phyloP scores from a whole-genome alignment of 2,888 invertebrate species.

The Ormyrus rosae region DNA sequence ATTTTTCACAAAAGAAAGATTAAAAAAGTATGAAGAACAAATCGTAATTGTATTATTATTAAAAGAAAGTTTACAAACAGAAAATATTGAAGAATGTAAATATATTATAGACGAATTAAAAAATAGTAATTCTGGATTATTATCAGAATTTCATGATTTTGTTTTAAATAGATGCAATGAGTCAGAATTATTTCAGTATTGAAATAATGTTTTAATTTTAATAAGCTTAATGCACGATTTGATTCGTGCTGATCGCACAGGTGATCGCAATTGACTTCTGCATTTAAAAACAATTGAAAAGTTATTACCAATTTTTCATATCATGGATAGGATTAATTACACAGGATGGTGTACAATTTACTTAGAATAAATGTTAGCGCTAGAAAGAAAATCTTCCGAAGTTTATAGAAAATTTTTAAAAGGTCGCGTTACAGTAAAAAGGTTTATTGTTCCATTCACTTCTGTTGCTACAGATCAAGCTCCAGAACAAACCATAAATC shows the following conservation, averaged over 20 bases:
- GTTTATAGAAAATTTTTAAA: not conserved
- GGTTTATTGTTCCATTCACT: constrained; percentile 10
- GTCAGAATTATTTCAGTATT: constrained; percentile 43
- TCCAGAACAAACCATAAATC: constrained; percentile 48
- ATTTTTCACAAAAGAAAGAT: constrained; percentile 10
- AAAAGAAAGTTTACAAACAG: constrained; percentile 13
- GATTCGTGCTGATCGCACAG: constrained; percentile 45
- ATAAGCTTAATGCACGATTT: constrained; percentile 36
- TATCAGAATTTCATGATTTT: constrained; percentile 4
- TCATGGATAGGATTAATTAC: constrained; percentile 47
- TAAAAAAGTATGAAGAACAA: not conserved
- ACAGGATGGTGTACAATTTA: constrained; percentile 21
- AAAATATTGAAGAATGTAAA: constrained; percentile 16
- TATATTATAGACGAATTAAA: not conserved
- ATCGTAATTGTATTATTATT: not conserved
- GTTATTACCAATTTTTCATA: constrained; percentile 27
- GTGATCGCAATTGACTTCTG: constrained; percentile 33
- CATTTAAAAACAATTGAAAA: not conserved
- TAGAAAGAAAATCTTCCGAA: not conserved
- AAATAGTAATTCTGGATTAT: not conserved
- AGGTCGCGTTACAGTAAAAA: constrained; percentile 27
- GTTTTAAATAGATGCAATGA: constrained; percentile 22
- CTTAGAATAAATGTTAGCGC: constrained; percentile 10
- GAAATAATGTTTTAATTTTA: constrained; percentile 46
- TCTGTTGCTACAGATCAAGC: constrained; percentile 40